Conservation (phyloP, 1,140 invertebrate genomes). For the Dendroctonus valens region DNA sequence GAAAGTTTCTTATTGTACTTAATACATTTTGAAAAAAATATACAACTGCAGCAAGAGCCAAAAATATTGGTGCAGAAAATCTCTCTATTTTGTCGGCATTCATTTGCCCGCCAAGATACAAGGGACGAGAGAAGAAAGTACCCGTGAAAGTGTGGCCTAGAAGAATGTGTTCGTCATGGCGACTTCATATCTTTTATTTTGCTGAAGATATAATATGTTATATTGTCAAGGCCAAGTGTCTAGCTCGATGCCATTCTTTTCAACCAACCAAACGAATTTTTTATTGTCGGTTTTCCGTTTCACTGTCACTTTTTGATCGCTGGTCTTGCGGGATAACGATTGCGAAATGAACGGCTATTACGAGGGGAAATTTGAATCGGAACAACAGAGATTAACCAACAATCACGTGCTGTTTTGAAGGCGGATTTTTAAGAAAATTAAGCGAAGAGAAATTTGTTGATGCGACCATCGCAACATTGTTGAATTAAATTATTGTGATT, state of each 20-base stretch:
- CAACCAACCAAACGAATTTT: not conserved
- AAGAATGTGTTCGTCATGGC: conserved; percentile 19
- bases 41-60: too few relatives aligned
- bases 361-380: conserved; percentile 6
- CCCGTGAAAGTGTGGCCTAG: conserved; percentile 18
- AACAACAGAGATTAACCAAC: conserved; percentile 1
- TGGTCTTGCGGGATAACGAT: not conserved
- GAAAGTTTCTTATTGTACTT: too few relatives aligned
- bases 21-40: too few relatives aligned
- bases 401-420: not conserved
- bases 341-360: conserved; percentile 1
- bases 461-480: not conserved
- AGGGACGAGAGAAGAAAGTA: too few relatives aligned
- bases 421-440: not conserved
- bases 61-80: too few relatives aligned
- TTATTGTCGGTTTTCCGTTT: conserved; percentile 9
- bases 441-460: not conserved
- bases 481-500: not conserved
- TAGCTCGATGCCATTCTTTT: conserved; percentile 6
- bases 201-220: conserved; percentile 22
- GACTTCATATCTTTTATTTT: conserved; percentile 21
- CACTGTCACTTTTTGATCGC: conserved; percentile 5
- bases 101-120: too few relatives aligned
- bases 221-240: conserved; percentile 15
- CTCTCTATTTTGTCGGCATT: too few relatives aligned